A percentile compares a stretch with the other conserved stretches of the same genome.
Conservation (phyloP, 2,888 invertebrate genomes). For the Drosophila neoperkinsi region DNA sequence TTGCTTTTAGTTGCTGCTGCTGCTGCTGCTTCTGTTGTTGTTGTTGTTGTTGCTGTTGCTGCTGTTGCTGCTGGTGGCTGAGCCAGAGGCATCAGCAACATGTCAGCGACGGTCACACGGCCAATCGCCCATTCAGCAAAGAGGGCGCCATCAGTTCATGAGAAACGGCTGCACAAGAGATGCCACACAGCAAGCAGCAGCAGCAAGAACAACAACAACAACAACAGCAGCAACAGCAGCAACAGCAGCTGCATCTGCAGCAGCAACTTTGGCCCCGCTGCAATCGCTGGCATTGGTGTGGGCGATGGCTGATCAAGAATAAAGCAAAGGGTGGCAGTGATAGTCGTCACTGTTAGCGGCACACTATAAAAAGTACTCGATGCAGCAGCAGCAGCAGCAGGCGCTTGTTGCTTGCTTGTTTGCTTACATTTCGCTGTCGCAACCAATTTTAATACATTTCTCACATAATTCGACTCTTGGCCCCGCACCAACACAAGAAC, state of each 20-base stretch:
- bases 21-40: conserved; percentile 12
- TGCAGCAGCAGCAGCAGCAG: conserved; percentile 1
- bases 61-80: conserved; percentile 26
- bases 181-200: conserved; percentile 66
- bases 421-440: conserved; percentile 78
- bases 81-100: conserved; percentile 59
- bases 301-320: conserved; percentile 43
- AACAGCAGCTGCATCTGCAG: conserved; percentile 51
- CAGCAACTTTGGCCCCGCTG: conserved; percentile 71
- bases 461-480: conserved; percentile 70
- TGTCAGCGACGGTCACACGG: conserved; percentile 75
- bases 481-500: conserved; percentile 38
- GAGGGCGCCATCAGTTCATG: conserved; percentile 79
- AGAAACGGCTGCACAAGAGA: conserved; percentile 74
- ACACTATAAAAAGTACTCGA: not conserved
- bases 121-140: conserved; percentile 55
- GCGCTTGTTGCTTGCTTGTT: conserved; percentile 57
- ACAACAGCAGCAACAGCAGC: conserved; percentile 25
- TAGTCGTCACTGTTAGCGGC: conserved; percentile 16
- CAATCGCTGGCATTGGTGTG: conserved; percentile 70
- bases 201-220: conserved; percentile 24
- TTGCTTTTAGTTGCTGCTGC: conserved; percentile 27
- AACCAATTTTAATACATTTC: conserved; percentile 76
- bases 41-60: conserved; percentile 1
- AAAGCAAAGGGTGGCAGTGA: conserved; percentile 43